phyloP scores from a whole-genome alignment of 2,797 vertebrate genomes.

The Clangula hyemalis region DNA sequence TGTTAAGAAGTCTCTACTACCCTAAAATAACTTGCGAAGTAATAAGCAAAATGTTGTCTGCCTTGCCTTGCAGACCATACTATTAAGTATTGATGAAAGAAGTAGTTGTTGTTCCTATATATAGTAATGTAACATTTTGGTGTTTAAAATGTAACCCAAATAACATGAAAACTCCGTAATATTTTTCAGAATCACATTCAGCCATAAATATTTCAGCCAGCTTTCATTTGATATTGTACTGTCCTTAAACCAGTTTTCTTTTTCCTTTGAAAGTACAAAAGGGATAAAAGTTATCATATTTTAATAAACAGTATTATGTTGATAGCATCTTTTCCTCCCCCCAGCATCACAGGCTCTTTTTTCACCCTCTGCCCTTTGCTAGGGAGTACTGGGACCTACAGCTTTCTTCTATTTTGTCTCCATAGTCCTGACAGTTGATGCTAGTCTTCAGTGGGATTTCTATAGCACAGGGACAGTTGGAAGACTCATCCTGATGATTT shows the following conservation, averaged over 20 bases:
- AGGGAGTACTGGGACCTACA: neutral
- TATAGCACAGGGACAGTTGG: neutral
- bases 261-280: neutral
- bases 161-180: neutral
- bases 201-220: slow-evolving; percentile 28
- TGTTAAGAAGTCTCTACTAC: neutral
- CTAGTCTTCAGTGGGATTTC: neutral
- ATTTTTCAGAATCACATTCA: neutral
- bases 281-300: neutral
- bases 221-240: neutral
- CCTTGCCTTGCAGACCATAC: neutral
- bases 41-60: neutral
- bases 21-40: neutral
- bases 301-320: neutral
- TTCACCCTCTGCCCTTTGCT: neutral
- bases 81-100: slow-evolving; percentile 19
- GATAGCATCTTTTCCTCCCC: neutral
- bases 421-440: neutral
- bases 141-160: neutral
- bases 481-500: neutral
- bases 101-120: neutral
- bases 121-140: neutral
- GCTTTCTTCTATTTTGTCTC: neutral
- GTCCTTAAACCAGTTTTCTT: neutral
- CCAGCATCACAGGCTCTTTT: neutral